Evolutionary conservation across 1,140 invertebrate genomes (phyloP).

Genomic region (Lethrus apterus): DNA sequence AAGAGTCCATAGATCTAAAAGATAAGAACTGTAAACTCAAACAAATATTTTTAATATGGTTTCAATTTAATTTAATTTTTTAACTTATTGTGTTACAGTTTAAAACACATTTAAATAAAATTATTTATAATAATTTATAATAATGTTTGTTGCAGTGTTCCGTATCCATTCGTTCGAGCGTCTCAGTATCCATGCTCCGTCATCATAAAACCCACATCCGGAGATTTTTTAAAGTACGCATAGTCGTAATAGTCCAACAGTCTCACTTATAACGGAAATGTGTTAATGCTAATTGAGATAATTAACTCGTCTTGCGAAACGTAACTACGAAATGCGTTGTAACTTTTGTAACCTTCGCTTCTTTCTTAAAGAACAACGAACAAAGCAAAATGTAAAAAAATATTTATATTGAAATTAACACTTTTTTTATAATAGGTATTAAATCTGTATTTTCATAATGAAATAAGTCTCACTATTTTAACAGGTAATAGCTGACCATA

Average conservation of each 20-base stretch:
- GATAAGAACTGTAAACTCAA: too few species aligned
- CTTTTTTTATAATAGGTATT: too few species aligned
- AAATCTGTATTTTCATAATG: too few species aligned
- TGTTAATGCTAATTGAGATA: too few species aligned
- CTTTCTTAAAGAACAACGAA: conserved; percentile 3
- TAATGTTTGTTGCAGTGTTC: conserved; percentile 51
- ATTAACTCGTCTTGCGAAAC: too few species aligned
- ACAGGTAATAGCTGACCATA: too few species aligned
- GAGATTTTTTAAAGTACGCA: conserved; percentile 74
- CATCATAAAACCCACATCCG: conserved; percentile 69
- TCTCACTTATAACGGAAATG: too few species aligned
- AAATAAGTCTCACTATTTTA: too few species aligned
- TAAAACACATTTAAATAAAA: not conserved
- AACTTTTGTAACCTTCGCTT: not conserved
- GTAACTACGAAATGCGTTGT: too few species aligned
- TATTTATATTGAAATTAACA: too few species aligned
- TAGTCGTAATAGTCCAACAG: conserved; percentile 2
- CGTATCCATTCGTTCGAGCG: conserved; percentile 70
- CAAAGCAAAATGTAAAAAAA: not conserved
- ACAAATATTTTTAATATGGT: not conserved
- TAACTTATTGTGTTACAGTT: not conserved
- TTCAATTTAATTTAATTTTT: not conserved
- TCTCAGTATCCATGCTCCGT: conserved; percentile 64
- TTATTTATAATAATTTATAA: not conserved
- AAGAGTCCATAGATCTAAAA: too few species aligned